These are phyloP conservation scores for Ptychochromis oligacanthus DNA, from an alignment of 2,113 vertebrate species.

Conservation along the genomic window DNA sequence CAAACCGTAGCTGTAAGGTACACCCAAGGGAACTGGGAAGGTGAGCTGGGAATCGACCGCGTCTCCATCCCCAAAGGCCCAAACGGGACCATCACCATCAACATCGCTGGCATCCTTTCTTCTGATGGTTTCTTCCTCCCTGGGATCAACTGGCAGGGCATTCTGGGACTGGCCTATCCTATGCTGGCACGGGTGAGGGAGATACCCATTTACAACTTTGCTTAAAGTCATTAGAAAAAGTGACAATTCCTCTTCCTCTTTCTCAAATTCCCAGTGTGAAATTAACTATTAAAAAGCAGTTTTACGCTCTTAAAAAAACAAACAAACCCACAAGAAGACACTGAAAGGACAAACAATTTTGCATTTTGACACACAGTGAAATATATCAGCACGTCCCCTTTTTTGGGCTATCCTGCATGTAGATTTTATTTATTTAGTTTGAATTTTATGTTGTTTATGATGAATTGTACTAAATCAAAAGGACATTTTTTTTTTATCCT, in stretches of 20 bases:
- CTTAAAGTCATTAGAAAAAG: neutral
- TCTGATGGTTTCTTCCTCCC: constrained; percentile 94
- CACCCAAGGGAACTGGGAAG: constrained; percentile 96
- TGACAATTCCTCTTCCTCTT: no score
- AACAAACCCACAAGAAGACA: neutral
- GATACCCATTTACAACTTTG: neutral
- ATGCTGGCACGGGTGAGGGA: constrained; percentile 88
- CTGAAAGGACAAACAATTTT: neutral
- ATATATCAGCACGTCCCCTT: neutral
- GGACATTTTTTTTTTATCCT: no score
- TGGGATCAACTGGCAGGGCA: constrained; percentile 93
- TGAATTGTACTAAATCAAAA: no score
- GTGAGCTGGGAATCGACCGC: constrained; percentile 87
- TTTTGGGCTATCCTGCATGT: neutral
- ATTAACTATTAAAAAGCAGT: neutral
- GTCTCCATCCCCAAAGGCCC: constrained; percentile 88
- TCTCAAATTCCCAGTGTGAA: neutral
- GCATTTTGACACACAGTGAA: neutral
- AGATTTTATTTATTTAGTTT: neutral
- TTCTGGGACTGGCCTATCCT: constrained; percentile 92
- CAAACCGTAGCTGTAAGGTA: constrained; percentile 87
- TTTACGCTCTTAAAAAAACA: neutral
- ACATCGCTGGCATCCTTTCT: constrained; percentile 89
- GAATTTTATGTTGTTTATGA: no score
- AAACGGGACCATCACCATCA: constrained; percentile 83